Evolutionary conservation across 2,888 invertebrate species (phyloP), one percentile per base, ranked within the genome.

Genomic region (Drosophila histrio): DNA sequence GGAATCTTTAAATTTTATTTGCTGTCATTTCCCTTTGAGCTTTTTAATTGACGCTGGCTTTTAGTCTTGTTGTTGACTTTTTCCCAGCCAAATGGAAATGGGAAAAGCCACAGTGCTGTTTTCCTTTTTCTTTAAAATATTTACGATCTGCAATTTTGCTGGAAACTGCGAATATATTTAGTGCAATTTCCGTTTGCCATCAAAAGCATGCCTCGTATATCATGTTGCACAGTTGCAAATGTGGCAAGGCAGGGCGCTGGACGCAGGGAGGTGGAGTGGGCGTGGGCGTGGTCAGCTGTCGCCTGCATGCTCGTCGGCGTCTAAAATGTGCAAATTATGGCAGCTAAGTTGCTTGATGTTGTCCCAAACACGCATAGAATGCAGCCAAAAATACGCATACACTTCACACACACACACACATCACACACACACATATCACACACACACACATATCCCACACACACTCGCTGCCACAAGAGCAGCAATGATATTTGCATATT

Each of bases 251-350:
- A 7, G 6, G 5, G 13, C n/a, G 5, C 5, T 54, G 17, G 26
- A 19, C n/a, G n/a, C n/a, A n/a, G n/a, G n/a, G n/a, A n/a, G n/a
- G n/a, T 9, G 8, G 6, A 3, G 11, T n/a, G 22, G 41, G 34
- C 19, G 41, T 9, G 19, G 50, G 46, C 22, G 15, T 56, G 49
- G 54, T 56, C 60, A 66, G 50, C 64, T 81, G 87, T 87, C 87
- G 85, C 32, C 30, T 61, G 76, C 81, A 87, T 72, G 72, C 62
- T 66, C 68, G 65, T 65, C 56, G 53, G 50, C 60, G 54, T 60
- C 69, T 72, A 67, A 82, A 82, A 85, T 82, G 72, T 82, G 79
- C 76, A 85, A 82, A 82, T 82, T 87, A 82, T 87, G 81, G 87
- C 81, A 82, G 87, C 87, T 87, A 75, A 87, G 82, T 82, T 85